phyloP scores from a whole-genome alignment of 2,113 vertebrate species.

The Psammodynastes pulverulentus region DNA sequence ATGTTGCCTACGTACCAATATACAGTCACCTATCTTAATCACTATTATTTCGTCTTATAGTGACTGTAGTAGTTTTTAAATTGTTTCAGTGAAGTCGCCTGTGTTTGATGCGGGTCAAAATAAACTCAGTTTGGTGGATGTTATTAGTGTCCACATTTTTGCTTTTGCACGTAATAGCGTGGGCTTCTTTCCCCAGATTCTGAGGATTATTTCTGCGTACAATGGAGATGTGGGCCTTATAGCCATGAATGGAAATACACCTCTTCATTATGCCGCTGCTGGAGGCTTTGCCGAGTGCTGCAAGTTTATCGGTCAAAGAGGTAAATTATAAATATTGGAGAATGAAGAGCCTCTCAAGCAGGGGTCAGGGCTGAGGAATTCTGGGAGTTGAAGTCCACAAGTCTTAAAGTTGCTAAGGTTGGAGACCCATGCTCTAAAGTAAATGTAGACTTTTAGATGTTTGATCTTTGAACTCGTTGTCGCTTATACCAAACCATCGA shows the following conservation, averaged over 20 bases:
- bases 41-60: not conserved
- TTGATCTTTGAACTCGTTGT: not conserved
- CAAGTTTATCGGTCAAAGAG: slow-evolving; percentile 92
- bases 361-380: too few species aligned
- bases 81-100: not conserved
- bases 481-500: not conserved
- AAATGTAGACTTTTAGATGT: not conserved
- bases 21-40: not conserved
- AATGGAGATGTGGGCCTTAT: slow-evolving; percentile 79
- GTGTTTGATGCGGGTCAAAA: not conserved
- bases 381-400: too few species aligned
- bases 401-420: too few species aligned
- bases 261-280: slow-evolving; percentile 85
- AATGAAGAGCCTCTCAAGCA: too few species aligned
- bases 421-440: too few species aligned
- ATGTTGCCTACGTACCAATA: not conserved
- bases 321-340: slow-evolving; percentile 61
- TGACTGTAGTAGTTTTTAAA: not conserved
- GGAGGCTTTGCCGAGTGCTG: slow-evolving; percentile 84
- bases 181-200: slow-evolving; percentile 65
- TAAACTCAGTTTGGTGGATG: not conserved
- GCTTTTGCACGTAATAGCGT: not conserved
- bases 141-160: not conserved
- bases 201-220: slow-evolving; percentile 77
- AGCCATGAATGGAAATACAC: slow-evolving; percentile 77